Evolutionary conservation across 1,140 invertebrate species (phyloP).

Genomic region (Charaxes varanes): DNA sequence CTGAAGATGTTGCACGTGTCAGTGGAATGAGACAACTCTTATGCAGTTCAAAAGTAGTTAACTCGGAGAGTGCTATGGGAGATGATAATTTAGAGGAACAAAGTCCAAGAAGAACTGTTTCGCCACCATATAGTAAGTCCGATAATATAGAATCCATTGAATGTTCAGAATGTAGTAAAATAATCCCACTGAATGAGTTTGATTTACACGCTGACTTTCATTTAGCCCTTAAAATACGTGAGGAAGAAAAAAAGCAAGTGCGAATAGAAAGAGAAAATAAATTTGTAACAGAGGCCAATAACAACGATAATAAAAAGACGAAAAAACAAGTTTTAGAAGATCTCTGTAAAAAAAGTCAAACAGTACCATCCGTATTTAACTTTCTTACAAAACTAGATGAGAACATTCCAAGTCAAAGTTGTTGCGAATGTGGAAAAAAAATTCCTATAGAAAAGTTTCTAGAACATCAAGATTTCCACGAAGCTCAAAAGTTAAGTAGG

Average conservation of each 20-base stretch:
- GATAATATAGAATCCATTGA: slow-evolving; percentile 32
- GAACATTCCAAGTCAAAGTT: slow-evolving; percentile 63
- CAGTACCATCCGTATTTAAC: slow-evolving; percentile 38
- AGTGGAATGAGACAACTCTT: slow-evolving; percentile 50
- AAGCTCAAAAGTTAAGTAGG: slow-evolving; percentile 79
- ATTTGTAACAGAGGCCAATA: slow-evolving; percentile 23
- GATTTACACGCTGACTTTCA: slow-evolving; percentile 77
- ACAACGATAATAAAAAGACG: slow-evolving; percentile 20
- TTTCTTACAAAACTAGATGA: slow-evolving; percentile 53
- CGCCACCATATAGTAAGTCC: background rate
- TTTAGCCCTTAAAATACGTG: slow-evolving; percentile 75
- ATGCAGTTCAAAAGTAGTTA: slow-evolving; percentile 5
- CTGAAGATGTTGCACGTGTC: slow-evolving; percentile 35
- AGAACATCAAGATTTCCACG: slow-evolving; percentile 83
- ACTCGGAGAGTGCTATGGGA: slow-evolving; percentile 17
- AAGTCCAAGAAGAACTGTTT: slow-evolving; percentile 2
- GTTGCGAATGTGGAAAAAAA: slow-evolving; percentile 77
- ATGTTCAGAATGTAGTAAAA: slow-evolving; percentile 74
- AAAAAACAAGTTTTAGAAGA: slow-evolving; percentile 27
- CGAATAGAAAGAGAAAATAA: slow-evolving; percentile 35
- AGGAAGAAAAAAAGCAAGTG: slow-evolving; percentile 63
- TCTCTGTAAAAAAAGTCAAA: slow-evolving; percentile 22
- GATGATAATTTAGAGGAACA: background rate
- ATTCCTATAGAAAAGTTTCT: slow-evolving; percentile 74
- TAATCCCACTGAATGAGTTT: slow-evolving; percentile 55